A percentile compares a stretch with the other conserved stretches of the same genome.
These are phyloP conservation scores for Lagenorhynchus albirostris DNA, from an alignment of 2,113 vertebrate species.

Conservation along the genomic window DNA sequence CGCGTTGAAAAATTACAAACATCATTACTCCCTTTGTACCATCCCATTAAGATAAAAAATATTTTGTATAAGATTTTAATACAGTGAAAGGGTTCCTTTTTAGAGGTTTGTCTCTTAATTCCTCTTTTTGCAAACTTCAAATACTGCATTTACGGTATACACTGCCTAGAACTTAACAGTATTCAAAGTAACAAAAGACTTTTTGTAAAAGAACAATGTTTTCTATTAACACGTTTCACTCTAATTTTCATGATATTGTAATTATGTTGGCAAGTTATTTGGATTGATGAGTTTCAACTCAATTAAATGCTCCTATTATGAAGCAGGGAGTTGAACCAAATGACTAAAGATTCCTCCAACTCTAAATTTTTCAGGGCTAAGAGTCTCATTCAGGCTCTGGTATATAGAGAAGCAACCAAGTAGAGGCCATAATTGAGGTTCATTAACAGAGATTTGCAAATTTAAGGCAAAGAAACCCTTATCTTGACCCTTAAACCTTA, in stretches of 20 bases:
- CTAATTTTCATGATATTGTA: constrained; percentile 1
- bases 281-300: background rate
- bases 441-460: constrained; percentile 66
- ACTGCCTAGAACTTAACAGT: background rate
- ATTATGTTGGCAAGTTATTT: background rate
- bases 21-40: background rate
- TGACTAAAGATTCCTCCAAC: background rate
- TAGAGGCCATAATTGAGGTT: constrained; percentile 32
- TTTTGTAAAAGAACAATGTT: background rate
- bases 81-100: background rate
- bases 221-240: background rate
- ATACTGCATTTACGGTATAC: background rate
- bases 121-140: background rate
- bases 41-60: background rate
- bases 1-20: constrained; percentile 13
- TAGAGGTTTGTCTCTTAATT: background rate
- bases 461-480: constrained; percentile 48
- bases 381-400: background rate
- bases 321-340: background rate
- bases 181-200: background rate
- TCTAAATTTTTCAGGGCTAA: background rate
- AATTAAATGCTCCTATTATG: background rate
- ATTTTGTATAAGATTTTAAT: background rate
- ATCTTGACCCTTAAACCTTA: constrained; percentile 59
- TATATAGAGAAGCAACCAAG: background rate